Percentiles rank a stretch among this genome's conserved stretches.
Evolutionary conservation across 2,113 vertebrate genomes (phyloP).

Genomic region (Nibea albiflora): DNA sequence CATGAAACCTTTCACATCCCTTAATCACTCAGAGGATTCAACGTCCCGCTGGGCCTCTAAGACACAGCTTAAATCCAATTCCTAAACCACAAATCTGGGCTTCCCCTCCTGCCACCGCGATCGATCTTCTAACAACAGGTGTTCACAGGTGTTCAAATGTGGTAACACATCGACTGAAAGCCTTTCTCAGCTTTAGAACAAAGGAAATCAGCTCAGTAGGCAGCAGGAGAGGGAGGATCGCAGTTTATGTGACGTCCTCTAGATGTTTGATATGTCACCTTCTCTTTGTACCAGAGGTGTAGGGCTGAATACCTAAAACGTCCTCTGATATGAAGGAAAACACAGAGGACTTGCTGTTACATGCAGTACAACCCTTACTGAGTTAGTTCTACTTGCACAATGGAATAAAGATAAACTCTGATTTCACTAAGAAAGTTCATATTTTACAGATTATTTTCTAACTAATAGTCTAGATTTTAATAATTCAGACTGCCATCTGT

Average conservation of each 20-base stretch:
- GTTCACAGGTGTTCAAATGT: conserved; percentile 71
- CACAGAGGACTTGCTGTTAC: neutral
- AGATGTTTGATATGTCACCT: conserved; percentile 70
- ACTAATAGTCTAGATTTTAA: neutral
- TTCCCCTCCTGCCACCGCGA: conserved; percentile 63
- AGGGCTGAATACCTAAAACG: conserved; percentile 35
- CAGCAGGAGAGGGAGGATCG: conserved; percentile 28
- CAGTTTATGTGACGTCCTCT: conserved; percentile 64
- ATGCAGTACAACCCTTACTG: neutral
- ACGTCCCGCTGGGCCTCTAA: conserved; percentile 70
- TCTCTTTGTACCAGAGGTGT: conserved; percentile 42
- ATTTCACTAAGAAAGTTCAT: neutral
- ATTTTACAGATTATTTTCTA: neutral
- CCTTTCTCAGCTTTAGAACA: conserved; percentile 69
- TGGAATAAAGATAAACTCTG: neutral
- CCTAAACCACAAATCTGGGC: conserved; percentile 68
- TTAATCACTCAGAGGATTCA: conserved; percentile 70
- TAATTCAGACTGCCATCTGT: neutral
- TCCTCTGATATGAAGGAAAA: conserved; percentile 29
- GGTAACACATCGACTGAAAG: conserved; percentile 63
- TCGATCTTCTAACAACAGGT: conserved; percentile 78
- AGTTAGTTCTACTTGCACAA: conserved; percentile 4
- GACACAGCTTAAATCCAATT: conserved; percentile 73
- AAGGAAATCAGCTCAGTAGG: conserved; percentile 68
- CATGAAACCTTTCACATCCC: conserved; percentile 62